phyloP scores from a whole-genome alignment of 2,797 vertebrate genomes.

The Hydrocynus forskahlii region DNA sequence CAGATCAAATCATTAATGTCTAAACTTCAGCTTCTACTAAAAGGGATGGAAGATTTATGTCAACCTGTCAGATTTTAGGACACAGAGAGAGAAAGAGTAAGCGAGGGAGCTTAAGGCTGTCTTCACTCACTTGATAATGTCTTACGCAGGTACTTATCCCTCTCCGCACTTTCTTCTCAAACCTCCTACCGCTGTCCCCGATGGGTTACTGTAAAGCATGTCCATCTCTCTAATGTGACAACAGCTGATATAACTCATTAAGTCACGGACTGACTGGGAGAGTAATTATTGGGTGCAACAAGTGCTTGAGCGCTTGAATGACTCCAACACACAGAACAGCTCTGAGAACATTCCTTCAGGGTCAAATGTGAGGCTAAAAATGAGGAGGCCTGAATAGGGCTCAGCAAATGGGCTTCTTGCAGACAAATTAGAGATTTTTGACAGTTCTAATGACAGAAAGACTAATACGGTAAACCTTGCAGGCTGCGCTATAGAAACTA shows the following conservation, averaged over 20 bases:
- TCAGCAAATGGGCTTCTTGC: conserved; percentile 28
- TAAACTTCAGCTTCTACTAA: conserved; percentile 21
- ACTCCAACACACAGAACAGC: conserved; percentile 28
- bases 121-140: conserved; percentile 47
- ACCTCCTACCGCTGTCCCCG: conserved; percentile 12
- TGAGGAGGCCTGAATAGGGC: conserved; percentile 21
- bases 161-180: conserved; percentile 40
- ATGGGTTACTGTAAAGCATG: not conserved
- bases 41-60: conserved; percentile 49
- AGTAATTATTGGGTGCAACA: conserved; percentile 33
- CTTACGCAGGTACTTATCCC: conserved; percentile 34
- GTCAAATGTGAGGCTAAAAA: conserved; percentile 53
- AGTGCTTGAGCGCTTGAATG: conserved; percentile 28
- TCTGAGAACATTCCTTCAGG: conserved; percentile 55
- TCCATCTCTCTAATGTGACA: conserved; percentile 22
- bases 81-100: conserved; percentile 32
- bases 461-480: conserved; percentile 37
- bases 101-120: conserved; percentile 21
- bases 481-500: conserved; percentile 30
- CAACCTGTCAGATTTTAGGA: conserved; percentile 39
- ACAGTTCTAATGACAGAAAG: conserved; percentile 44
- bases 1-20: conserved; percentile 47
- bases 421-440: conserved; percentile 45
- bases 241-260: conserved; percentile 15
- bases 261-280: not conserved